phyloP scores from a whole-genome alignment of 1,140 invertebrate genomes.

The Cepaea nemoralis region DNA sequence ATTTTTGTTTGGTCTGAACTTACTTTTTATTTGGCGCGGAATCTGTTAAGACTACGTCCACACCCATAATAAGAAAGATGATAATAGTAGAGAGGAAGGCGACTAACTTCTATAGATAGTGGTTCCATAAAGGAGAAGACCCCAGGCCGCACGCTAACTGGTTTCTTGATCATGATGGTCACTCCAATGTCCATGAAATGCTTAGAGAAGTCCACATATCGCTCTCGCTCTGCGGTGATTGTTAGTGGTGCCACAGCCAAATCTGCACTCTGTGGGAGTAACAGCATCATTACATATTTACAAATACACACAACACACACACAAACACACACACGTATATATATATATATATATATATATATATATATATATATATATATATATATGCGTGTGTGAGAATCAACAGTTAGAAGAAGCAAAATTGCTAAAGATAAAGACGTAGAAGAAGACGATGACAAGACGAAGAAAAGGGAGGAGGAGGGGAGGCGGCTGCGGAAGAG shows the following conservation, averaged over 20 bases:
- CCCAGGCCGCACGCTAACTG: slow-evolving; percentile 90
- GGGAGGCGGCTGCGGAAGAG: too few relatives aligned
- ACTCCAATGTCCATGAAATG: slow-evolving; percentile 72
- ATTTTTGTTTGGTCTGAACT: too few relatives aligned
- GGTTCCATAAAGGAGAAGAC: slow-evolving; percentile 98
- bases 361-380: too few relatives aligned
- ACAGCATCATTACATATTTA: too few relatives aligned
- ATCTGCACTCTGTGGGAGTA: slow-evolving; percentile 63
- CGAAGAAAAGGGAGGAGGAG: too few relatives aligned
- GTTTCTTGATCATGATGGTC: slow-evolving; percentile 91
- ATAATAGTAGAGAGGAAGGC: slow-evolving; percentile 72
- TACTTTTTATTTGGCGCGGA: too few relatives aligned
- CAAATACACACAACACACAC: not conserved
- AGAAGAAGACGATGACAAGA: too few relatives aligned
- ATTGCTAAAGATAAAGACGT: too few relatives aligned
- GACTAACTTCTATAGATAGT: slow-evolving; percentile 86
- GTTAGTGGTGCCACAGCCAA: slow-evolving; percentile 70
- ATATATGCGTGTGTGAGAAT: too few relatives aligned
- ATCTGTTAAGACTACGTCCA: too few relatives aligned
- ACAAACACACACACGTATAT: not conserved
- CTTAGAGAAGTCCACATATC: slow-evolving; percentile 70
- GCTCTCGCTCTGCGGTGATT: slow-evolving; percentile 68
- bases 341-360: not conserved
- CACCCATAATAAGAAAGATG: too few relatives aligned
- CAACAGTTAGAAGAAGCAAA: too few relatives aligned